Conservation (phyloP, 2,888 invertebrate species). For the Acholoe squamosa region DNA sequence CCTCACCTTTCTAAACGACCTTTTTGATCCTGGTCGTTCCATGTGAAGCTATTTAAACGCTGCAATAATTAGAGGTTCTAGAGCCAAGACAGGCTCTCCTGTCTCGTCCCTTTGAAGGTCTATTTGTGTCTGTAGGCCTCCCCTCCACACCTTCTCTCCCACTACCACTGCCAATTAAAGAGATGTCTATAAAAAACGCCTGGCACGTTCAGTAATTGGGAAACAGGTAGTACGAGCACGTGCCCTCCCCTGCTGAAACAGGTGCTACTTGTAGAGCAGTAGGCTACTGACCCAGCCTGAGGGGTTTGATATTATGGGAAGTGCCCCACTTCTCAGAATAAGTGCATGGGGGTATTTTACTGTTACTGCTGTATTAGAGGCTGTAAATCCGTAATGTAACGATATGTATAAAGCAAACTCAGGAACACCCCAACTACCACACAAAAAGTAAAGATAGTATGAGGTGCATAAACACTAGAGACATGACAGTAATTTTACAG, state of each 20-base stretch:
- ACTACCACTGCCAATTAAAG: neutral
- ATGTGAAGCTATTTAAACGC: slow-evolving; percentile 38
- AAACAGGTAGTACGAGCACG: neutral
- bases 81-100: neutral
- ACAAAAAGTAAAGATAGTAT: too few species aligned
- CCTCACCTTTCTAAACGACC: neutral
- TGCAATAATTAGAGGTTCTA: neutral
- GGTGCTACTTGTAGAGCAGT: too few species aligned
- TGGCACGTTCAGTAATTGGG: slow-evolving; percentile 26
- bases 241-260: neutral
- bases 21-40: neutral
- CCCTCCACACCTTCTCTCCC: neutral
- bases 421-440: too few species aligned
- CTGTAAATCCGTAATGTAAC: too few species aligned
- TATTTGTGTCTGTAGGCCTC: slow-evolving; percentile 15
- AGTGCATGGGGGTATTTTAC: too few species aligned
- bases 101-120: slow-evolving; percentile 24
- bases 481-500: too few species aligned
- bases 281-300: too few species aligned
- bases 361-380: too few species aligned
- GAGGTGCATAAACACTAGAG: too few species aligned
- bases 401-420: too few species aligned
- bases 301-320: too few species aligned
- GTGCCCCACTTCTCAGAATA: too few species aligned
- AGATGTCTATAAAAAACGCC: neutral